Conservation (phyloP, 2,888 invertebrate species). For the Charanyca ferruginea region DNA sequence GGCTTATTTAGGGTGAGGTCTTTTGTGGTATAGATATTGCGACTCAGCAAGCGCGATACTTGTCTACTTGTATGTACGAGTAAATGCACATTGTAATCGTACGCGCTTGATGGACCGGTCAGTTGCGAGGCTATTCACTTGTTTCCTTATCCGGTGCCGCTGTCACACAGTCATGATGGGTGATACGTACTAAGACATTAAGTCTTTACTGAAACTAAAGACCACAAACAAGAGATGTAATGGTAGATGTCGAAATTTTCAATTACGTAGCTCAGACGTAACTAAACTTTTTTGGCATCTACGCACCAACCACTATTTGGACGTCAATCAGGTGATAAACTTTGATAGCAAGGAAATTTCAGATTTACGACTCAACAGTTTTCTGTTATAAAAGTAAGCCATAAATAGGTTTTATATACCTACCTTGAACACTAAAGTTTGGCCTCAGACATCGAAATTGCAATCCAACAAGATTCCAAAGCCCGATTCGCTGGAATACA, state of each 20-base stretch:
- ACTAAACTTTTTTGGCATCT: slow-evolving; percentile 34
- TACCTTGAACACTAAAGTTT: slow-evolving; percentile 1
- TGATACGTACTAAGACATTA: no score
- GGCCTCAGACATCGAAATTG: not conserved
- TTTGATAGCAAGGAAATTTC: slow-evolving; percentile 52
- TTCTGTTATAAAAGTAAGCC: slow-evolving; percentile 45
- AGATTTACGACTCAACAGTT: slow-evolving; percentile 51
- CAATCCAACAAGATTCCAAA: not conserved
- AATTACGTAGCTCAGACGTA: slow-evolving; percentile 16
- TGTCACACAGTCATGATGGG: no score
- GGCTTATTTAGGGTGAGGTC: not conserved
- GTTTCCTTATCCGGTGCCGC: no score
- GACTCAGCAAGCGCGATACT: no score
- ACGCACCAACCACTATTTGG: slow-evolving; percentile 28
- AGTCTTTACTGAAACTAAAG: no score
- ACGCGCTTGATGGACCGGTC: no score
- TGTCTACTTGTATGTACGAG: not conserved
- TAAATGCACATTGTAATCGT: no score
- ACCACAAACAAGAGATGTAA: no score
- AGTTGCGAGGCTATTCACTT: no score
- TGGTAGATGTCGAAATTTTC: slow-evolving; percentile 8
- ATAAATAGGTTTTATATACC: slow-evolving; percentile 31
- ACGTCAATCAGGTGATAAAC: slow-evolving; percentile 54
- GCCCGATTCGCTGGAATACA: not conserved
- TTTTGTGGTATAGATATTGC: no score